These are phyloP conservation scores for Diabrotica undecimpunctata DNA, from an alignment of 1,140 invertebrate species.

Conservation along the genomic window DNA sequence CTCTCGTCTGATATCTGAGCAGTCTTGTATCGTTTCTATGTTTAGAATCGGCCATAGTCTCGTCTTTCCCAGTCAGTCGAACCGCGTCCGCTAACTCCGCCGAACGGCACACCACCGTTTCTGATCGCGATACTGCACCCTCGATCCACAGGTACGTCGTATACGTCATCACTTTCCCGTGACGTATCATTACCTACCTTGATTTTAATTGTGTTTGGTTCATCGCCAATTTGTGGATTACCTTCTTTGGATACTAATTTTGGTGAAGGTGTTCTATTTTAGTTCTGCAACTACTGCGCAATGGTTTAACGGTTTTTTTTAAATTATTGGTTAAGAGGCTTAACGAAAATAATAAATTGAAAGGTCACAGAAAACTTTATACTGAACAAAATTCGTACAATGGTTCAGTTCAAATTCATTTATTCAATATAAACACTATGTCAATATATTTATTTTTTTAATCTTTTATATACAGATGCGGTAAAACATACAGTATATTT, in stretches of 20 bases:
- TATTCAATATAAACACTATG: too few species aligned
- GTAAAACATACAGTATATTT: too few species aligned
- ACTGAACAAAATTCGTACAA: too few species aligned
- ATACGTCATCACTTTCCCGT: slow-evolving; percentile 10
- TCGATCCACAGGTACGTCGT: slow-evolving; percentile 41
- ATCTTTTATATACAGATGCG: too few species aligned
- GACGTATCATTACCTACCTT: slow-evolving; percentile 5
- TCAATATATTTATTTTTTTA: too few species aligned
- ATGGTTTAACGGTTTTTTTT: too few species aligned
- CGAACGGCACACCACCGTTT: slow-evolving; percentile 24
- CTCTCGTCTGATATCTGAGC: slow-evolving; percentile 31
- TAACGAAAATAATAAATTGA: too few species aligned
- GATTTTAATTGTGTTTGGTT: slow-evolving; percentile 1
- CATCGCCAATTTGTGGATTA: slow-evolving; percentile 6
- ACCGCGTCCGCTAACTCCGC: slow-evolving; percentile 38
- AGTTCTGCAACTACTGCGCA: too few species aligned
- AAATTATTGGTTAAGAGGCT: too few species aligned
- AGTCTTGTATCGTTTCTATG: slow-evolving; percentile 29
- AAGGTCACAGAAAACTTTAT: too few species aligned
- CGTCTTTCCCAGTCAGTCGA: slow-evolving; percentile 36
- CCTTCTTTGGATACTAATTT: background rate
- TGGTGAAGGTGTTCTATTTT: background rate
- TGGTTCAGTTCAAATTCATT: too few species aligned
- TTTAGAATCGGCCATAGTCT: slow-evolving; percentile 31
- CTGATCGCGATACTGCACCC: slow-evolving; percentile 37